Evolutionary conservation across 2,113 vertebrate species (phyloP).

Genomic region (Ciconia boyciana): DNA sequence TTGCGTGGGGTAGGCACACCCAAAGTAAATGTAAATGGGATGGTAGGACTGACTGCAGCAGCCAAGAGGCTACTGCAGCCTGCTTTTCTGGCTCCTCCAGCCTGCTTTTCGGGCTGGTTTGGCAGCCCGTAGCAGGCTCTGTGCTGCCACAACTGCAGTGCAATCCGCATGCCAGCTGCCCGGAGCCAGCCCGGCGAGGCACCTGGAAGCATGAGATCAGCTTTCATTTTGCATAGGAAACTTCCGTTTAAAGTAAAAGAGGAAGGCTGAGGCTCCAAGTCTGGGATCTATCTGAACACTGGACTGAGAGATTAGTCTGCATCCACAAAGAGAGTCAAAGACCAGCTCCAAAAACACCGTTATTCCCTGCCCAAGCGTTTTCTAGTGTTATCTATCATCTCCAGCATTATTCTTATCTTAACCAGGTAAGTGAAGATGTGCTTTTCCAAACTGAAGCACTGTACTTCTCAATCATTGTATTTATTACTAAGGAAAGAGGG

Average conservation of each 20-base stretch:
- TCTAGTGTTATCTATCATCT: neutral
- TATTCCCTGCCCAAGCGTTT: neutral
- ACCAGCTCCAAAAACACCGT: neutral
- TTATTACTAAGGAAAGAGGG: neutral
- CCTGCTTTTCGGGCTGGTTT: neutral
- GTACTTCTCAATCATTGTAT: neutral
- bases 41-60: neutral
- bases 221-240: neutral
- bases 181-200: neutral
- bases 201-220: neutral
- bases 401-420: neutral
- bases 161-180: accelerated
- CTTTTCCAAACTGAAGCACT: neutral
- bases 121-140: neutral
- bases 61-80: neutral
- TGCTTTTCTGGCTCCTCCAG: neutral
- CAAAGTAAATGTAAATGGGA: neutral
- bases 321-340: neutral
- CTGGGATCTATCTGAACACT: neutral
- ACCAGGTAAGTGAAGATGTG: neutral
- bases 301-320: neutral
- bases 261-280: neutral
- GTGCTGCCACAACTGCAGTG: neutral
- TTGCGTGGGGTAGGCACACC: neutral
- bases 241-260: neutral